phyloP scores from a whole-genome alignment of 2,888 invertebrate species.

The Himalopsyche japonica region DNA sequence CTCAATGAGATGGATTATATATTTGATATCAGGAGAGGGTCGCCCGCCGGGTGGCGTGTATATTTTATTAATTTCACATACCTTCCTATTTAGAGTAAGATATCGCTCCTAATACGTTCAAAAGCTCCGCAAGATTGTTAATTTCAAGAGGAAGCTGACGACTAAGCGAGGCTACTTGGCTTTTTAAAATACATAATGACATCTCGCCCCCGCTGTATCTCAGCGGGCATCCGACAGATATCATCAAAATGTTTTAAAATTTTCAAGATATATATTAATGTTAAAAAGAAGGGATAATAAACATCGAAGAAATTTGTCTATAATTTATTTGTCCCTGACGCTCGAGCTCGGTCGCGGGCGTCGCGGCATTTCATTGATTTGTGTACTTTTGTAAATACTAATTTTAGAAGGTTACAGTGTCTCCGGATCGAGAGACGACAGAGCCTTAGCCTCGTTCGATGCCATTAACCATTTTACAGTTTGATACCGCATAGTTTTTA shows the following conservation, averaged over 20 bases:
- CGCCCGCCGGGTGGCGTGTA: conserved; percentile 29
- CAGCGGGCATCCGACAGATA: neutral
- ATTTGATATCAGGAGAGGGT: conserved; percentile 19
- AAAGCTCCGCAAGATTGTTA: neutral
- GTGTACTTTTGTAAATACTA: conserved; percentile 42
- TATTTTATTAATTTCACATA: conserved; percentile 21
- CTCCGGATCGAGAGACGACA: conserved; percentile 19
- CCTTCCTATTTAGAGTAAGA: conserved; percentile 26
- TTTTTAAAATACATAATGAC: neutral
- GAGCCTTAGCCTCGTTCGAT: conserved; percentile 23
- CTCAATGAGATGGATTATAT: neutral
- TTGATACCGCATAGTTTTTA: conserved; percentile 41
- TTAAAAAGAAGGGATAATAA: neutral
- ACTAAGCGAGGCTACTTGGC: neutral
- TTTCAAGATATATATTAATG: neutral
- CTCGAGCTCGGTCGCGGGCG: neutral
- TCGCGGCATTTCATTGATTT: conserved; percentile 16
- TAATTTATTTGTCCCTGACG: conserved; percentile 18
- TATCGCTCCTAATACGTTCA: conserved; percentile 3
- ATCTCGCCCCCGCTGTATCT: neutral
- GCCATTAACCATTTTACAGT: conserved; percentile 40
- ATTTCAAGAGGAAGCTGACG: neutral
- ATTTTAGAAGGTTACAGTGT: conserved; percentile 38
- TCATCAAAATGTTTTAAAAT: neutral
- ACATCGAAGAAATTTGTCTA: conserved; percentile 21